These are phyloP conservation scores for Aspidiotus destructor DNA, from an alignment of 2,888 invertebrate genomes.

Conservation along the genomic window DNA sequence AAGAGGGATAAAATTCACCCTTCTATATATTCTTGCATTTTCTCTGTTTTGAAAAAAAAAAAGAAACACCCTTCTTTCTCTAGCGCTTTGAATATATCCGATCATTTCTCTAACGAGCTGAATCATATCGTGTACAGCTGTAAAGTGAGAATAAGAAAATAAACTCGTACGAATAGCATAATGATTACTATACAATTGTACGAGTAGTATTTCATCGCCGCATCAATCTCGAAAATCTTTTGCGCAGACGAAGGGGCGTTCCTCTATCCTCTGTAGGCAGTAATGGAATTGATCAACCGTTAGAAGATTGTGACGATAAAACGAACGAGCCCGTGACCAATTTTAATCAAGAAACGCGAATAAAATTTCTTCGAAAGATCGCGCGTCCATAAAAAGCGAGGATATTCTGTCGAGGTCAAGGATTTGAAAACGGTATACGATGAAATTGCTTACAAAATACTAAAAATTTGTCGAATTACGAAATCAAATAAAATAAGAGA, in stretches of 20 bases:
- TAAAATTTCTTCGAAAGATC: too few relatives aligned
- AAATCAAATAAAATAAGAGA: too few relatives aligned
- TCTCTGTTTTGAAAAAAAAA: not conserved
- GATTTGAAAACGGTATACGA: too few relatives aligned
- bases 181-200: not conserved
- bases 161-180: not conserved
- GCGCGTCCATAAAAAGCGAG: too few relatives aligned
- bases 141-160: constrained; percentile 2
- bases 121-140: constrained; percentile 2
- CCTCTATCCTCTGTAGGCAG: not conserved
- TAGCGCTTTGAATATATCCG: too few relatives aligned
- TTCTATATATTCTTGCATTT: not conserved
- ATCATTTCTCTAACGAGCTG: not conserved
- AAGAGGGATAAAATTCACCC: not conserved
- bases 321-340: too few relatives aligned
- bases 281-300: not conserved
- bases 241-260: not conserved
- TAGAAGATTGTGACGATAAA: too few relatives aligned
- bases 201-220: not conserved
- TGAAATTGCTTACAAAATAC: too few relatives aligned
- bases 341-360: too few relatives aligned
- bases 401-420: too few relatives aligned
- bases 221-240: not conserved
- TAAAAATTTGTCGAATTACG: too few relatives aligned
- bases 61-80: not conserved